Evolutionary conservation across 2,888 invertebrate genomes (phyloP).

Genomic region (Drosophila anomalipes): DNA sequence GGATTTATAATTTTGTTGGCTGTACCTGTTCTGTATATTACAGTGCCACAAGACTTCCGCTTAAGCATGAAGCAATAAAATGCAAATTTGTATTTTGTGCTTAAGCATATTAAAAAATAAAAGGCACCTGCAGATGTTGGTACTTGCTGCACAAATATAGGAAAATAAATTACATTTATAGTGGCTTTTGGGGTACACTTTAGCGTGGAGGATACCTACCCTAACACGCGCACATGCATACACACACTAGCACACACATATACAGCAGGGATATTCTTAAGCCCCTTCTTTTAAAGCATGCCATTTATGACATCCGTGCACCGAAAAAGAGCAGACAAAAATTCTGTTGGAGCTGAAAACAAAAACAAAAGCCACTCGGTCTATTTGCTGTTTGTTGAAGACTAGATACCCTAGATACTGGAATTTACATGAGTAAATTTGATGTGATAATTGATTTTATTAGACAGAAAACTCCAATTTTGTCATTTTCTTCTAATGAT

Average conservation of each 20-base stretch:
- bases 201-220: conserved; percentile 30
- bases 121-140: conserved; percentile 70
- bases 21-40: not conserved
- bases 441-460: not conserved
- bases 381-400: not conserved
- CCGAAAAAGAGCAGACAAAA: conserved; percentile 42
- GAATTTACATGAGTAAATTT: not conserved
- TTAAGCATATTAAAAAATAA: conserved; percentile 73
- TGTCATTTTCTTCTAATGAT: not conserved
- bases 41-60: conserved; percentile 21
- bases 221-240: conserved; percentile 6
- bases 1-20: not conserved
- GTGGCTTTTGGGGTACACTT: conserved; percentile 58
- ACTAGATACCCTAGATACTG: conserved; percentile 12
- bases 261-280: conserved; percentile 40
- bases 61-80: conserved; percentile 56
- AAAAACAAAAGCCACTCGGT: not conserved
- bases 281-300: conserved; percentile 64
- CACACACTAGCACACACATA: conserved; percentile 3
- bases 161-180: conserved; percentile 77
- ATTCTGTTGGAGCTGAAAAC: conserved; percentile 20
- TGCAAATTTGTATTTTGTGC: conserved; percentile 67
- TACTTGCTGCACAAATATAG: conserved; percentile 52
- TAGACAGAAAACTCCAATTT: not conserved
- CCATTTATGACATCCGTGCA: conserved; percentile 80